Percentiles rank a stretch among this genome's conserved stretches.
Conservation (phyloP, 2,888 invertebrate species). For the Eupithecia insigniata region DNA sequence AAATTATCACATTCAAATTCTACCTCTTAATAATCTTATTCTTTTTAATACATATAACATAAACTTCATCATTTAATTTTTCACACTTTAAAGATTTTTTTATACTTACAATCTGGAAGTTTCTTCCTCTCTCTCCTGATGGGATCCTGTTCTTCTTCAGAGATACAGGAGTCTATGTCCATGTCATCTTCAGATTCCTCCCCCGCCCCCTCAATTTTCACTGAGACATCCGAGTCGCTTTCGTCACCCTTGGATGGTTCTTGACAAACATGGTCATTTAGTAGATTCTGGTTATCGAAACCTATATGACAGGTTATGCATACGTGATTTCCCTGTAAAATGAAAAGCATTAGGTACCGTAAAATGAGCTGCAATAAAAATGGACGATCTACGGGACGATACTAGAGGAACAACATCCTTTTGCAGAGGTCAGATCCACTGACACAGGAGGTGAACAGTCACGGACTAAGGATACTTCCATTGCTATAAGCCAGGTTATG, state of each 20-base stretch:
- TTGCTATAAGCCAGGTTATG: too few relatives aligned
- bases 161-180: slow-evolving; percentile 58
- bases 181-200: slow-evolving; percentile 47
- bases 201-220: slow-evolving; percentile 44
- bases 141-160: slow-evolving; percentile 55
- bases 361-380: too few relatives aligned
- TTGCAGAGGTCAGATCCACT: too few relatives aligned
- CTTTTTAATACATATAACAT: too few relatives aligned
- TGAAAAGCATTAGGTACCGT: background rate
- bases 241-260: slow-evolving; percentile 26
- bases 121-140: slow-evolving; percentile 33
- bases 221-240: slow-evolving; percentile 59
- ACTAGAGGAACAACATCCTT: too few relatives aligned
- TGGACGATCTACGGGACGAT: too few relatives aligned
- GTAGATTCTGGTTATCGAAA: slow-evolving; percentile 41
- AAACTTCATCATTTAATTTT: too few relatives aligned
- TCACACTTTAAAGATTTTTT: background rate
- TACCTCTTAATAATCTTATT: too few relatives aligned
- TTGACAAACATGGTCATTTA: slow-evolving; percentile 45
- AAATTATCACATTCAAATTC: too few relatives aligned
- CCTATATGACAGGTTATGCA: slow-evolving; percentile 31
- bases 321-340: slow-evolving; percentile 30
- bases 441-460: too few relatives aligned
- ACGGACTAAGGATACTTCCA: too few relatives aligned
- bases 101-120: slow-evolving; percentile 47